Base-by-base conservation (phyloP, 2,888 invertebrate genomes). In the Apodemia zela region DNA sequence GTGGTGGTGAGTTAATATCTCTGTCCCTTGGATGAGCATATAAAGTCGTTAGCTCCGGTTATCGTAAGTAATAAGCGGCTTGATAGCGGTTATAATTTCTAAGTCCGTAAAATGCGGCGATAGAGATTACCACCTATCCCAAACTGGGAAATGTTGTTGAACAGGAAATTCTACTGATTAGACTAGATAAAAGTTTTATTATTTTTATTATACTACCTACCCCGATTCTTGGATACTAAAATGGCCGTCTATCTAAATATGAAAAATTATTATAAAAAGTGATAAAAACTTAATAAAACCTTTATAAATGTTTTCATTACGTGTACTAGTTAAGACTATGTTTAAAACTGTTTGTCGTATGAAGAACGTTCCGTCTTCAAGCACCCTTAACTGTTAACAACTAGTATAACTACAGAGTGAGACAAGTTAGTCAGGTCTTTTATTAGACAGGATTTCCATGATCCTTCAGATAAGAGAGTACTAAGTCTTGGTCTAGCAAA, bases 401-500 rank as follows among this genome's bases (percentile, higher is more conserved):
- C 63, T 69, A 65, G 64, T 63, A 64, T 64, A 68, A 66, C 65
- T 67, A 62, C 65, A 33, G 61, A 68, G 66, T 67, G 64, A 67
- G 68, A 69, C 68, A 67, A 69, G 69, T 68, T 69, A 67, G 68
- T 68, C 69, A 69, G 67, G 69, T 69, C 66, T 68, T 69, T 67
- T 69, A 69, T 67, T 68, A 66, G 65, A 67, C 68, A 65, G 69
- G 69, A 66, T 65, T 69, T 64, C 64, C 69, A 63, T 68, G 69
- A 69, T 69, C 64, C 67, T 66, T 66, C 65, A 64, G 67, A 62
- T 57, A 25, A 57, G 54, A 25, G 18, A 25, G 54, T 60, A 63
- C 61, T 63, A 66, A 68, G 66, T 66, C 64, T 64, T 33, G 47
- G 63, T 68, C 42, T 61, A 63, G 61, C 66, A 60, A 64, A 62